These are phyloP conservation scores for Pocillopora damicornis DNA, from an alignment of 64 coral and sea anemone genomes.

Conservation along the genomic window DNA sequence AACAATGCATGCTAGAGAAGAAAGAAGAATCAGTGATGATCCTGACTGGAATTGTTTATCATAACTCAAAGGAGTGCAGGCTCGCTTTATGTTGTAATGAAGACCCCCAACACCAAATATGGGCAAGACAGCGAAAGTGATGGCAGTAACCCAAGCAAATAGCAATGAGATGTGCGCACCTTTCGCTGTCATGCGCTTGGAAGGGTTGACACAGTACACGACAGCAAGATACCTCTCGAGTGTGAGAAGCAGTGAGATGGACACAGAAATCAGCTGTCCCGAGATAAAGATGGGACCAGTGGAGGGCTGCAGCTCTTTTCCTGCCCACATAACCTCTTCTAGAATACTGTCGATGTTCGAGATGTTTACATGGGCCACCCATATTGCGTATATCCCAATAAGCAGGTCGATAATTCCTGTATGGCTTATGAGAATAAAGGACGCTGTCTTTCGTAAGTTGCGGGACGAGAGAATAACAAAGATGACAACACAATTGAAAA, in stretches of 20 bases:
- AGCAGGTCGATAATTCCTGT: conserved; percentile 59
- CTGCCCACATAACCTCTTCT: conserved; percentile 84
- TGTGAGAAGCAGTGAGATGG: conserved; percentile 74
- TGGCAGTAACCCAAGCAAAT: conserved; percentile 59
- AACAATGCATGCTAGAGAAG: conserved; percentile 53
- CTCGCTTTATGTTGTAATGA: conserved; percentile 86
- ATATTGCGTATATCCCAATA: conserved; percentile 62
- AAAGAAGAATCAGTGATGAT: conserved; percentile 59
- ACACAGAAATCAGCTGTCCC: conserved; percentile 70
- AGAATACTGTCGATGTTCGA: conserved; percentile 49
- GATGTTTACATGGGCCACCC: conserved; percentile 66
- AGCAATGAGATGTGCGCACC: conserved; percentile 32
- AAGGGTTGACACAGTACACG: conserved; percentile 70
- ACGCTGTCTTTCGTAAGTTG: conserved; percentile 40
- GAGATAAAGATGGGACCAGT: conserved; percentile 85
- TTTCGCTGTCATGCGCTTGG: conserved; percentile 43
- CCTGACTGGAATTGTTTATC: conserved; percentile 37
- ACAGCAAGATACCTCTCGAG: conserved; percentile 76
- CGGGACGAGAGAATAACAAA: conserved; percentile 30
- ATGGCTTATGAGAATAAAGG: conserved; percentile 66
- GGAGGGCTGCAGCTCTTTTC: conserved; percentile 57
- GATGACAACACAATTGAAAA: conserved; percentile 56
- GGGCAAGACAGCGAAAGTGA: conserved; percentile 67
- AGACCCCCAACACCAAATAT: conserved; percentile 83
- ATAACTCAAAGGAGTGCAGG: conserved; percentile 72